A percentile compares a stretch with the other conserved stretches of the same genome.
These are phyloP conservation scores for Helicoverpa armigera DNA, from an alignment of 1,140 invertebrate genomes.

Conservation along the genomic window DNA sequence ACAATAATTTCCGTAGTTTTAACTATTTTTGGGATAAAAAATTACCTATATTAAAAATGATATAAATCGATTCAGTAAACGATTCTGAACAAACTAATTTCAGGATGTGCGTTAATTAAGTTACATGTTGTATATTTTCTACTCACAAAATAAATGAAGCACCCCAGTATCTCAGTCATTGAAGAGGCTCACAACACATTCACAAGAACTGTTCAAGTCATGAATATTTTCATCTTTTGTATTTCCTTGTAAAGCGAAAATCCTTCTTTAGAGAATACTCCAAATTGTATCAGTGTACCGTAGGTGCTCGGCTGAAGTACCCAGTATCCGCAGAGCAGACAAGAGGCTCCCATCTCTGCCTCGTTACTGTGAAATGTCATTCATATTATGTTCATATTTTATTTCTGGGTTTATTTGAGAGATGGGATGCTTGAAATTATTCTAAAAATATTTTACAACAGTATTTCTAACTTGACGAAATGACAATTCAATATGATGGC, in stretches of 20 bases:
- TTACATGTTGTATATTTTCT: too few species aligned
- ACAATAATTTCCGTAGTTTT: too few species aligned
- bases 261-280: not conserved
- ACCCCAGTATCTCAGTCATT: not conserved
- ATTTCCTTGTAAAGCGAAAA: not conserved
- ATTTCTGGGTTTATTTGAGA: not conserved
- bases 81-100: too few species aligned
- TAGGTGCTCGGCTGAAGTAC: not conserved
- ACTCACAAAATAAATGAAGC: not conserved
- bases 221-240: slow-evolving; percentile 29
- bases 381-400: not conserved
- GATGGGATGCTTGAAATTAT: too few species aligned
- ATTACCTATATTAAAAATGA: too few species aligned
- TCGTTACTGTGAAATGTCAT: slow-evolving; percentile 2
- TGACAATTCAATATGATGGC: too few species aligned
- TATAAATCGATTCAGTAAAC: too few species aligned
- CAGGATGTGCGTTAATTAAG: too few species aligned
- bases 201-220: not conserved
- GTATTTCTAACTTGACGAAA: too few species aligned
- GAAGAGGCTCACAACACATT: not conserved
- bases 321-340: not conserved
- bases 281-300: slow-evolving; percentile 20
- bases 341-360: not conserved
- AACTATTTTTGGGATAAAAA: too few species aligned
- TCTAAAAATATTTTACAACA: too few species aligned